Evolutionary conservation across 2,113 vertebrate species (phyloP).

Genomic region (Hiodon alosoides): DNA sequence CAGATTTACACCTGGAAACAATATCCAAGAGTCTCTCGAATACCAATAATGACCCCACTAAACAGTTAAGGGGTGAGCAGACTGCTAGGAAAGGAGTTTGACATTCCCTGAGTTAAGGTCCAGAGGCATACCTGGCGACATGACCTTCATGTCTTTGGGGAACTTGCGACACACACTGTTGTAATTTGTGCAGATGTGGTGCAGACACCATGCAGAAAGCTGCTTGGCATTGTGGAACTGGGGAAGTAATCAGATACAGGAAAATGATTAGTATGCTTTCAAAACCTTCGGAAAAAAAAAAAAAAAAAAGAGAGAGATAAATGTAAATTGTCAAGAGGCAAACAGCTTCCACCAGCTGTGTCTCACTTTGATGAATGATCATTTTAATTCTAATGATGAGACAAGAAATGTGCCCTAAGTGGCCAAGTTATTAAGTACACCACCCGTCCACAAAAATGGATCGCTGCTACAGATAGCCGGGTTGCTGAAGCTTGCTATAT

Average conservation of each 20-base stretch:
- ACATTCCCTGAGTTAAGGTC: background rate
- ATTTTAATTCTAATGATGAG: too few species aligned
- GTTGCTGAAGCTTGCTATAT: too few species aligned
- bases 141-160: slow-evolving; percentile 82
- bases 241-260: background rate
- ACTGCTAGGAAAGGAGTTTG: background rate
- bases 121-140: slow-evolving; percentile 70
- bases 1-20: too few species aligned
- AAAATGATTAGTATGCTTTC: background rate
- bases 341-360: too few species aligned
- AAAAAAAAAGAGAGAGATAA: too few species aligned
- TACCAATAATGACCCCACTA: background rate
- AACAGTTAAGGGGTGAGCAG: background rate
- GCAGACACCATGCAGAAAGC: slow-evolving; percentile 78
- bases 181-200: slow-evolving; percentile 89
- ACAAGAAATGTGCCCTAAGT: too few species aligned
- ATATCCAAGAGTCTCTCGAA: too few species aligned
- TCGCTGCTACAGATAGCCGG: too few species aligned
- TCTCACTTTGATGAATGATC: too few species aligned
- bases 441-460: too few species aligned
- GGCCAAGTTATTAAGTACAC: too few species aligned
- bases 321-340: too few species aligned
- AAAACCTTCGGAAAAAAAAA: background rate
- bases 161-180: slow-evolving; percentile 85
- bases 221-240: slow-evolving; percentile 83